Base-by-base conservation (phyloP, 2,113 vertebrate species). In the Rhagologus leucostigma region DNA sequence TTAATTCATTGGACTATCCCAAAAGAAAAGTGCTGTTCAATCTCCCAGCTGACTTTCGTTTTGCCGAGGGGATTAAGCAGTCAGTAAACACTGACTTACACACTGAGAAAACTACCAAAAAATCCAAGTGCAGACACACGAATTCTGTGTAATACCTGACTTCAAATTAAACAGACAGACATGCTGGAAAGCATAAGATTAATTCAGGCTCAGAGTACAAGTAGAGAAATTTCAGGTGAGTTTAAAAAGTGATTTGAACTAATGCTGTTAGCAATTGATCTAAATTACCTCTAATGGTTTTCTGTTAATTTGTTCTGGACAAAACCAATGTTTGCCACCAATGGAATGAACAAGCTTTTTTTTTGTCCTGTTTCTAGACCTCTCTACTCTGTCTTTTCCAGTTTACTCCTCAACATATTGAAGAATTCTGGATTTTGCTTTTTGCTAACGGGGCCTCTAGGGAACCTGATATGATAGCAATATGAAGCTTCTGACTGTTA, bases 241-340 rank as follows among this genome's bases (percentile, higher is more conserved):
- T 94, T 93, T 74, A 56, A 76, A 87, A 94, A 80, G 44, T 53
- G 24, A 59, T 87, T 91, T 57, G 44, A 67, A 63, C 17, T 86
- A 81, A 92, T 62, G 29, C 27, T 86, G 55, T 84, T 94, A 76
- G 16, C 22, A 74, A 74, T 32, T 95, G 76, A 94, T 84, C 65
- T 95, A 93, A 94, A 69, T 93, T 85, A 57, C 17, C 46, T 70
- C 19, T 91, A 83, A 96, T 42, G 53, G 91, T 90, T 92, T 88
- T n/a, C 33, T 91, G 37, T 90, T 87, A 89, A 87, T 84, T 59
- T 95, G 29, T 52, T 90, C 44, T 33, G 24, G 17, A 30, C 49
- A 64, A 84, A 90, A 89, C 29, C 37, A 56, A 7, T 68, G 75
- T 64, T 81, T 96, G 23, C 30, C 76, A 32, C 4, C 6, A 74